phyloP scores from a whole-genome alignment of 2,888 invertebrate genomes.

The Lottia scabra region DNA sequence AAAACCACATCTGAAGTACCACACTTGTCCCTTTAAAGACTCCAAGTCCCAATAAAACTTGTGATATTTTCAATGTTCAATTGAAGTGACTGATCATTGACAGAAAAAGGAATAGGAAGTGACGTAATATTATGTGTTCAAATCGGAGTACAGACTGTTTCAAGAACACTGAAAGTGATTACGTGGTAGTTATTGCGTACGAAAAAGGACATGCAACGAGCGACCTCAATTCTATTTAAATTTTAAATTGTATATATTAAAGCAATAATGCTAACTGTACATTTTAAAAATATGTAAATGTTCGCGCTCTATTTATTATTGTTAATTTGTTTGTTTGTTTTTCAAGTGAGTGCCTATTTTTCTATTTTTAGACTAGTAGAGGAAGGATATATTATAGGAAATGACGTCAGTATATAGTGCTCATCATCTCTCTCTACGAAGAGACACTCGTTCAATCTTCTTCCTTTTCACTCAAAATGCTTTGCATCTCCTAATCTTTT shows the following conservation, averaged over 20 bases:
- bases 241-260: neutral
- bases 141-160: neutral
- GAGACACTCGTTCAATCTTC: too few relatives aligned
- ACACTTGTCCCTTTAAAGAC: neutral
- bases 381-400: neutral
- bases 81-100: too few relatives aligned
- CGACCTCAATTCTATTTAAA: conserved; percentile 3
- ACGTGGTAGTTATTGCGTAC: neutral
- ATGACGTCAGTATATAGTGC: conserved; percentile 1
- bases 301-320: conserved; percentile 7
- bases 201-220: neutral
- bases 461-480: too few relatives aligned
- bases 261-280: neutral
- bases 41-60: too few relatives aligned
- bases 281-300: neutral
- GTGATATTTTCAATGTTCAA: too few relatives aligned
- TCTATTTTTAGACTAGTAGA: neutral
- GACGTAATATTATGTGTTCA: neutral
- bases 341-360: neutral
- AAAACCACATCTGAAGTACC: neutral
- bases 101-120: too few relatives aligned
- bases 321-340: neutral
- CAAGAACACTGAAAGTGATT: neutral
- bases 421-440: neutral
- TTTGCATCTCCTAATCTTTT: too few relatives aligned